Conservation (phyloP, 2,888 invertebrate genomes). For the Perithous albicinctus region DNA sequence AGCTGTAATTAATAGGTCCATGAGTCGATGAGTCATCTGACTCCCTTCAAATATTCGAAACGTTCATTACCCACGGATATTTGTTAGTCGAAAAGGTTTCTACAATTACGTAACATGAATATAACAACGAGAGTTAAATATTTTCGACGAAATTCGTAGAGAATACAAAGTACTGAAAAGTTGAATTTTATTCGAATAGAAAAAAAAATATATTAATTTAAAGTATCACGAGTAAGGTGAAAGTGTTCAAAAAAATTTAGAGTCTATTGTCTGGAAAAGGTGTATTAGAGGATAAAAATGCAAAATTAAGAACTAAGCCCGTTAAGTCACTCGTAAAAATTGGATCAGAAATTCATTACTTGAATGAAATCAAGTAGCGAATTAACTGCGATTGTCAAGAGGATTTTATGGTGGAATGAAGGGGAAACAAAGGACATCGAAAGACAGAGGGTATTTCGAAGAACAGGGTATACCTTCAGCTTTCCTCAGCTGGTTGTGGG, state of each 20-base stretch:
- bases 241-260: neutral
- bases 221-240: neutral
- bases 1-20: conserved; percentile 51
- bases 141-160: neutral
- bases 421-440: conserved; percentile 15
- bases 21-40: conserved; percentile 38
- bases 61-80: neutral
- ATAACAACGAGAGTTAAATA: neutral
- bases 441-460: conserved; percentile 10
- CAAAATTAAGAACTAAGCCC: neutral
- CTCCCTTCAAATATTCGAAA: too few species aligned
- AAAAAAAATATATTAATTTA: too few species aligned
- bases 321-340: conserved; percentile 10
- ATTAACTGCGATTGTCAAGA: conserved; percentile 12
- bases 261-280: neutral
- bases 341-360: neutral
- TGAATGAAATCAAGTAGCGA: neutral
- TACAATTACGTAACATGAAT: neutral
- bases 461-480: conserved; percentile 15
- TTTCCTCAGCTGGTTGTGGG: neutral
- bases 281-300: neutral
- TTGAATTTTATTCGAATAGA: too few species aligned
- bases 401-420: conserved; percentile 17
- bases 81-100: neutral
- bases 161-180: too few species aligned